Evolutionary conservation across 2,797 vertebrate genomes (phyloP).

Genomic region (Pseudomugil tenellus): DNA sequence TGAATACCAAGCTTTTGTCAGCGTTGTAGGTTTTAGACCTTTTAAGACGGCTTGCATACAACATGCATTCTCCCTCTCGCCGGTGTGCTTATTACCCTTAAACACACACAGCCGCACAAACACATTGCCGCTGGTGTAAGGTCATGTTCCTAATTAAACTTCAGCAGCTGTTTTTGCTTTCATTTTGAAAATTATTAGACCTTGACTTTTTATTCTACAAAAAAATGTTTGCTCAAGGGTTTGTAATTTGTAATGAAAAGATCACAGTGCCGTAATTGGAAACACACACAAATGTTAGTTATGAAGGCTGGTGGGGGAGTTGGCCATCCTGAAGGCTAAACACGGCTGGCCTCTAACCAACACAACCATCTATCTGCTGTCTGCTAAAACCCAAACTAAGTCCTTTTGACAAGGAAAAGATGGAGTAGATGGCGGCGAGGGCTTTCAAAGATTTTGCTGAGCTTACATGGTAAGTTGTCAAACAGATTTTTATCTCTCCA

Average conservation of each 20-base stretch:
- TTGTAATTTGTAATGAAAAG: slow-evolving; percentile 85
- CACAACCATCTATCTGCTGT: slow-evolving; percentile 66
- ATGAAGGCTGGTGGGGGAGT: slow-evolving; percentile 67
- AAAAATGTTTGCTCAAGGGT: slow-evolving; percentile 85
- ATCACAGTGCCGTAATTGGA: slow-evolving; percentile 83
- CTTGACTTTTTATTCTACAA: slow-evolving; percentile 82
- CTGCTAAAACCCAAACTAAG: slow-evolving; percentile 55
- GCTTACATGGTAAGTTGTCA: slow-evolving; percentile 1
- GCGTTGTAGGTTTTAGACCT: slow-evolving; percentile 61
- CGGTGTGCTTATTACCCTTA: slow-evolving; percentile 61
- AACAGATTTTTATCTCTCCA: slow-evolving; percentile 17
- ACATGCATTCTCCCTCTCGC: slow-evolving; percentile 54
- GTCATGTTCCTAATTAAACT: slow-evolving; percentile 85
- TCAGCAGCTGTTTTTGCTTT: slow-evolving; percentile 86
- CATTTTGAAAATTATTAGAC: slow-evolving; percentile 87
- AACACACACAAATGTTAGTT: slow-evolving; percentile 77
- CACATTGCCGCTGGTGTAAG: slow-evolving; percentile 74
- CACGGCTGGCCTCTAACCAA: slow-evolving; percentile 59
- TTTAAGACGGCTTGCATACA: slow-evolving; percentile 59
- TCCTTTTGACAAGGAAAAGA: slow-evolving; percentile 48
- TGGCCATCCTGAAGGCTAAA: slow-evolving; percentile 74
- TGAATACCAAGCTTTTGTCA: slow-evolving; percentile 18
- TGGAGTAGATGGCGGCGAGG: slow-evolving; percentile 6
- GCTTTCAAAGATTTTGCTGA: slow-evolving; percentile 33
- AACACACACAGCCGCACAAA: slow-evolving; percentile 59